Evolutionary conservation across 2,888 invertebrate species (phyloP), one percentile per base, ranked within the genome.

Genomic region (Dicroscelio sp.): DNA sequence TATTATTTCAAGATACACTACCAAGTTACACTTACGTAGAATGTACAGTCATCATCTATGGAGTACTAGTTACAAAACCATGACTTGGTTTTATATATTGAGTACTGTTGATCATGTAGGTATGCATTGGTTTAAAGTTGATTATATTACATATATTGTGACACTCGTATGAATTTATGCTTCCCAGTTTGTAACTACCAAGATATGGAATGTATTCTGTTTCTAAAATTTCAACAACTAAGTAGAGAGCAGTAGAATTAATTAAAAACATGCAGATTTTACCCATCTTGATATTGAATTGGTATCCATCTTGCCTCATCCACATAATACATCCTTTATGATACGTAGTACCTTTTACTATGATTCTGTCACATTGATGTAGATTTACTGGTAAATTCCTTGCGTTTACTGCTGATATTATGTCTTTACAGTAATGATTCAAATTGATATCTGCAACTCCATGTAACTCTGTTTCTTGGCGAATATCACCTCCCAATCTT

Each of bases 171-270:
- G 27, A 58, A 55, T n/a, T 14, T 43, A 14, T 14, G 14, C 43
- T 43, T 83, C 43, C 14, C n/a, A 55, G 55, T 55, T 55, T n/a
- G n/a, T 14, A 60, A 27, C 84, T 87, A 20, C 85, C 38, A 31
- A 92, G 12, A 58, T 73, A 33, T 12, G 90, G 88, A 35, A 31
- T 25, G 52, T 86, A 93, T 20, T 27, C n/a, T n/a, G 25, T 80
- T 48, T 90, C 71, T 30, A 91, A 1, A 33, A 84, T 80, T 71
- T 93, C 86, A 27, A 92, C 31, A 6, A 93, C n/a, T 17, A 90
- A 58, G 55, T 86, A 85, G 12, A 86, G 31, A 27, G 58, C 65
- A 4, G n/a, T 71, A 5, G 69, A 48, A 31, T 75, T 75, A 14
- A 31, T 23, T 14, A 87, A 52, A n/a, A 90, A 48, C 5, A 82